These are phyloP conservation scores for Nymphalis urticae DNA, from an alignment of 2,888 invertebrate species.

Conservation along the genomic window DNA sequence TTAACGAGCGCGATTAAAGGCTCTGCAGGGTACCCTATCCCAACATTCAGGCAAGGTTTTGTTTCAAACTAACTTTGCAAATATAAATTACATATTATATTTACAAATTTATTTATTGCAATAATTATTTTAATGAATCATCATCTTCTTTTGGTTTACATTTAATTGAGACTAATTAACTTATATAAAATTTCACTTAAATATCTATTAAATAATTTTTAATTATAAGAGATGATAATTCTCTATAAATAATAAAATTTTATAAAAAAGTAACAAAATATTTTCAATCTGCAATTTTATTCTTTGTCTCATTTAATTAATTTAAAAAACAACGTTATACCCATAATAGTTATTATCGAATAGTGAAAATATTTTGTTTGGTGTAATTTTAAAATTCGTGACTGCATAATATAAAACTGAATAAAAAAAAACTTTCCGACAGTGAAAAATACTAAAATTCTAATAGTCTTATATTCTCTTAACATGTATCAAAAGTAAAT, in stretches of 20 bases:
- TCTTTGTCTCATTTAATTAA: no score
- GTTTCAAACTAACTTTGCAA: conserved; percentile 43
- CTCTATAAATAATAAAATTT: background rate
- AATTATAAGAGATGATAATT: conserved; percentile 47
- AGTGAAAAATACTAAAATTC: background rate
- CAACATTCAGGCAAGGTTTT: conserved; percentile 95
- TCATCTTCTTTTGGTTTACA: background rate
- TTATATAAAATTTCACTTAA: background rate
- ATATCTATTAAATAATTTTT: background rate
- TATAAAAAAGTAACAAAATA: conserved; percentile 3
- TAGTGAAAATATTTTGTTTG: conserved; percentile 5
- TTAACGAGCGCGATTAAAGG: conserved; percentile 48
- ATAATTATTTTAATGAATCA: background rate
- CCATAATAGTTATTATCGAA: background rate
- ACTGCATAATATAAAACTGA: no score
- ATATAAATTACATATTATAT: conserved; percentile 61
- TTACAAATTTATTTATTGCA: conserved; percentile 46
- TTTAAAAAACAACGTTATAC: no score
- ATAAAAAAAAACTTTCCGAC: background rate
- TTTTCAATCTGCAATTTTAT: background rate
- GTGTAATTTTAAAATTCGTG: background rate
- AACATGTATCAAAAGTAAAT: no score
- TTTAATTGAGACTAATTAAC: background rate
- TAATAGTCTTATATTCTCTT: no score
- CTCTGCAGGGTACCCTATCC: conserved; percentile 97